Evolutionary conservation across 2,113 vertebrate genomes (phyloP).

Genomic region (Ctenomys sociabilis): DNA sequence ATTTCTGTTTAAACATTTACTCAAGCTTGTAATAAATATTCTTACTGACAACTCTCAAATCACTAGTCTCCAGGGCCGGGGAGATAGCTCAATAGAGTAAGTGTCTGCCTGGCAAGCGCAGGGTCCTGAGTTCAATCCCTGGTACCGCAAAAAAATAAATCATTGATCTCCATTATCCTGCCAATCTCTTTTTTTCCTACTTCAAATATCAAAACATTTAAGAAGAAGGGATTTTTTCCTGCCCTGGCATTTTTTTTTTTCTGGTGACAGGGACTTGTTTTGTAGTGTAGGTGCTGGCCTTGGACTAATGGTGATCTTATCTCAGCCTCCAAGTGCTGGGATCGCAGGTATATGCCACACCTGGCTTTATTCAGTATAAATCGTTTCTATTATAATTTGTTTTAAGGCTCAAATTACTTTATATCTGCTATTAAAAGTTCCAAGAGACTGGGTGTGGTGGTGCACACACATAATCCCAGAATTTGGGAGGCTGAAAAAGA

Average conservation of each 20-base stretch:
- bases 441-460: not conserved
- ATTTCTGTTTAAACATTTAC: not conserved
- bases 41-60: conserved; percentile 21
- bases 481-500: not conserved
- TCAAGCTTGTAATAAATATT: not conserved
- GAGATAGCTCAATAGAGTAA: no score
- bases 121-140: no score
- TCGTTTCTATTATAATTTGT: not conserved
- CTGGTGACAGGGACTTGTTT: not conserved
- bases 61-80: not conserved
- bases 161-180: not conserved
- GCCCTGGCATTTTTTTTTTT: not conserved
- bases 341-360: not conserved
- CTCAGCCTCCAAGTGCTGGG: not conserved
- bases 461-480: not conserved
- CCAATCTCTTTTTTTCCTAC: not conserved
- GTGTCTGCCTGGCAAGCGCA: no score
- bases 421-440: not conserved
- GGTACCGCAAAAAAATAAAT: not conserved
- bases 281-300: not conserved
- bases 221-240: not conserved
- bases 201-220: not conserved
- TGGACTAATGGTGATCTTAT: not conserved
- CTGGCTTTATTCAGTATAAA: not conserved
- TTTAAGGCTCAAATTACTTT: conserved; percentile 39